Evolutionary conservation across 2,113 vertebrate species (phyloP).

Genomic region (Dromaius novaehollandiae): DNA sequence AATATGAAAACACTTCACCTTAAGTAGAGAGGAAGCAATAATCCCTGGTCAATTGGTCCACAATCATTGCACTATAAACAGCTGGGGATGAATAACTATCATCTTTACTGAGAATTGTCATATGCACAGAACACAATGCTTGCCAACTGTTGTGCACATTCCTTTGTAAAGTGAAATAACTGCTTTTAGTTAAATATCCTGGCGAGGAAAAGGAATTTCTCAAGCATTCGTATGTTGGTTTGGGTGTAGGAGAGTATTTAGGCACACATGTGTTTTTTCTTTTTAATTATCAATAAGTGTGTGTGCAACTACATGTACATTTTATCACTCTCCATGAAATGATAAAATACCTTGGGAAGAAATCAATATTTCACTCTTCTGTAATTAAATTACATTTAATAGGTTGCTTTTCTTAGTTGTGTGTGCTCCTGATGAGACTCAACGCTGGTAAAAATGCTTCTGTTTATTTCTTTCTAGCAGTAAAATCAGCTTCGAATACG

Average conservation of each 20-base stretch:
- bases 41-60: constrained; percentile 56
- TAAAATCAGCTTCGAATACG: background rate
- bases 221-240: background rate
- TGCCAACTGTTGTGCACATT: constrained; percentile 27
- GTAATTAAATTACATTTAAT: background rate
- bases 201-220: background rate
- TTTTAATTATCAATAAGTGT: background rate
- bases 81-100: constrained; percentile 55
- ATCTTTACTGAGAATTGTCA: constrained; percentile 19
- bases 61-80: constrained; percentile 46
- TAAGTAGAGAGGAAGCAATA: constrained; percentile 46
- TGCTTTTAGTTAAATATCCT: background rate
- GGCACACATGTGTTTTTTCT: no score
- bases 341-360: background rate
- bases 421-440: background rate
- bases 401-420: background rate
- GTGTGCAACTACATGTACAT: background rate
- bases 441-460: background rate
- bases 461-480: background rate
- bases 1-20: constrained; percentile 52
- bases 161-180: constrained; percentile 16
- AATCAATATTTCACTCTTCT: background rate
- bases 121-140: background rate
- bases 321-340: background rate
- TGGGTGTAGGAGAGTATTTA: background rate